Evolutionary conservation across 2,888 invertebrate genomes (phyloP).

Genomic region (Vanessa cardui): DNA sequence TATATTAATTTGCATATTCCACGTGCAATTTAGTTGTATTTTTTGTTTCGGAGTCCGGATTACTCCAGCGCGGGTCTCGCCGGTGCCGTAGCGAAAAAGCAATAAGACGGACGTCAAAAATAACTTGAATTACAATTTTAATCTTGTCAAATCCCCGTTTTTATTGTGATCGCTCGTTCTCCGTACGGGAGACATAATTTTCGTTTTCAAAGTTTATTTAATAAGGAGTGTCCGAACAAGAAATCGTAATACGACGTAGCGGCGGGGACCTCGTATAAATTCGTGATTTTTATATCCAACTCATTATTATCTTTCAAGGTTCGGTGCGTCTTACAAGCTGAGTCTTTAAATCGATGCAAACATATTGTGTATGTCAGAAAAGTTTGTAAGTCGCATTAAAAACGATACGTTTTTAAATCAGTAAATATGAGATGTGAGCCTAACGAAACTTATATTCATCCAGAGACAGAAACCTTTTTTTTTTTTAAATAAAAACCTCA

Average conservation of each 20-base stretch:
- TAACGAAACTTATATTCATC: too few species aligned
- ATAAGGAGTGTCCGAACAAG: conserved; percentile 73
- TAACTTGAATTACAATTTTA: conserved; percentile 82
- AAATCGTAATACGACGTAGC: conserved; percentile 70
- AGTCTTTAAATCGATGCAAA: conserved; percentile 76
- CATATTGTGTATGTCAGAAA: conserved; percentile 70
- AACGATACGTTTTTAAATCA: conserved; percentile 4
- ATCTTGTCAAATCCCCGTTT: conserved; percentile 81
- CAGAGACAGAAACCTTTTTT: too few species aligned
- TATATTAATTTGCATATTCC: conserved; percentile 43
- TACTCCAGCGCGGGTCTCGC: conserved; percentile 50
- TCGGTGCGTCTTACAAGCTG: conserved; percentile 71
- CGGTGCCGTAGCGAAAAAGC: conserved; percentile 69
- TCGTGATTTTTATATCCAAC: conserved; percentile 76
- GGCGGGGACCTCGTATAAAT: conserved; percentile 68
- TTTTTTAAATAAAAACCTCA: too few species aligned
- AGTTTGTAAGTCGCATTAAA: conserved; percentile 44
- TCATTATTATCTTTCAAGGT: conserved; percentile 75
- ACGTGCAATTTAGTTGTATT: conserved; percentile 41
- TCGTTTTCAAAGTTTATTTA: conserved; percentile 78
- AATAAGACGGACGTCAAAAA: conserved; percentile 78
- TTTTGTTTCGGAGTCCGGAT: conserved; percentile 55
- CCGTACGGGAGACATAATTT: conserved; percentile 71
- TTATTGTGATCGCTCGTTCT: conserved; percentile 71
- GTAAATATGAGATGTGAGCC: not conserved